phyloP scores from a whole-genome alignment of 2,888 invertebrate genomes.

The Antheraea assamensis region DNA sequence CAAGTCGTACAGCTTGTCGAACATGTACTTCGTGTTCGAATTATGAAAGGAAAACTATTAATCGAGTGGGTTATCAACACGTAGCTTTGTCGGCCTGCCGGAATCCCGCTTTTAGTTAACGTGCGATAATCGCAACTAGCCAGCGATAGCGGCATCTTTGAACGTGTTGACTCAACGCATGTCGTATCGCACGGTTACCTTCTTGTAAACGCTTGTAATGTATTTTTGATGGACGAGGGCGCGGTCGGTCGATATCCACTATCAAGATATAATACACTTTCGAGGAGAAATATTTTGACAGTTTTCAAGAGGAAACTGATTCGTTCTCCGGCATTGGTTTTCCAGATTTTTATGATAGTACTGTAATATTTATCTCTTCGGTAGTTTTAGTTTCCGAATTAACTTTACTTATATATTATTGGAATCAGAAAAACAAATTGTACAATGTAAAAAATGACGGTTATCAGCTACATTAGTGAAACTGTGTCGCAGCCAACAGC shows the following conservation, averaged over 20 bases:
- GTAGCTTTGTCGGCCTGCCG: conserved; percentile 75
- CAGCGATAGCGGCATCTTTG: conserved; percentile 76
- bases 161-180: conserved; percentile 64
- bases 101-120: conserved; percentile 75
- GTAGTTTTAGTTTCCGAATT: not conserved
- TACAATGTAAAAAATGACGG: no score
- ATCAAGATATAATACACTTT: conserved; percentile 46
- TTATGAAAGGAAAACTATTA: conserved; percentile 74
- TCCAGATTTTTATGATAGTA: conserved; percentile 31
- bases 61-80: conserved; percentile 65
- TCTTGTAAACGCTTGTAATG: conserved; percentile 71
- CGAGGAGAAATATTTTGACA: conserved; percentile 39
- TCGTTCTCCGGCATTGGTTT: conserved; percentile 36
- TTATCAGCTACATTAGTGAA: no score
- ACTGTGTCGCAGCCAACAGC: no score
- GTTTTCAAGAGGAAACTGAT: conserved; percentile 41
- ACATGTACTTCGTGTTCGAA: conserved; percentile 56
- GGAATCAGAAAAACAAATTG: no score
- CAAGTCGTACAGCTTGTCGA: conserved; percentile 61
- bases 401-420: no score
- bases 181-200: conserved; percentile 64
- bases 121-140: conserved; percentile 62
- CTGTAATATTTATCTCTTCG: not conserved
- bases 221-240: conserved; percentile 74
- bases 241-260: conserved; percentile 55